These are phyloP conservation scores for Myodes glareolus DNA, from an alignment of 2,113 vertebrate genomes.

Conservation along the genomic window DNA sequence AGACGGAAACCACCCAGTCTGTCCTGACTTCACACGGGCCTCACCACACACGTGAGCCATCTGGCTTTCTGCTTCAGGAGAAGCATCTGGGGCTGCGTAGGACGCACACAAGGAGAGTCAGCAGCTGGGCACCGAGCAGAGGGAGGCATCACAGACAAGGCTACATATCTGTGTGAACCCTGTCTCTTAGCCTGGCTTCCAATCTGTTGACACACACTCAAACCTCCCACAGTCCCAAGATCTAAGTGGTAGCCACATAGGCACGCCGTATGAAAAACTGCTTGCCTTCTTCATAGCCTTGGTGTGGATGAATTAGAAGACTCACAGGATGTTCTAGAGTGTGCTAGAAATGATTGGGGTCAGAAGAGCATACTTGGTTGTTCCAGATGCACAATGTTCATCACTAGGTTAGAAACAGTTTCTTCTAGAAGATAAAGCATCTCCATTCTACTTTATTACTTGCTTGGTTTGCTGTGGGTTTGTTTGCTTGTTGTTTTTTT, in stretches of 20 bases:
- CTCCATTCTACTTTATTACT: not conserved
- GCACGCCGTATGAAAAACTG: not conserved
- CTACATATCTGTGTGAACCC: accelerated
- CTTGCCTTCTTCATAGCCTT: not conserved
- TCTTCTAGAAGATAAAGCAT: not conserved
- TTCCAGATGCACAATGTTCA: not conserved
- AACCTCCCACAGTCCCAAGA: not conserved
- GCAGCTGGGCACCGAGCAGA: not conserved
- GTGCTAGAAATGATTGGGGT: not conserved
- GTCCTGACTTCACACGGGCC: accelerated
- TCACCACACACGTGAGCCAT: accelerated
- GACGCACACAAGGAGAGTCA: accelerated
- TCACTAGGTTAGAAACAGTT: not conserved
- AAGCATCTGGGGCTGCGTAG: not conserved
- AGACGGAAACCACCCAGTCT: accelerated
- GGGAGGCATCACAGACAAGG: accelerated
- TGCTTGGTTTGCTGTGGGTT: not conserved
- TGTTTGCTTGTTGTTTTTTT: not conserved
- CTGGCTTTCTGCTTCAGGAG: not conserved
- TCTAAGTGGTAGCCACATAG: not conserved
- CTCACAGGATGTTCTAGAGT: not conserved
- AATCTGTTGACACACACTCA: not conserved
- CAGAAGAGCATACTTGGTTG: not conserved
- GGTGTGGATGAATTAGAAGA: accelerated
- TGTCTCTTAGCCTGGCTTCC: too few relatives aligned